Conservation (phyloP, 2,888 invertebrate genomes). For the Pristionchus entomophagus region DNA sequence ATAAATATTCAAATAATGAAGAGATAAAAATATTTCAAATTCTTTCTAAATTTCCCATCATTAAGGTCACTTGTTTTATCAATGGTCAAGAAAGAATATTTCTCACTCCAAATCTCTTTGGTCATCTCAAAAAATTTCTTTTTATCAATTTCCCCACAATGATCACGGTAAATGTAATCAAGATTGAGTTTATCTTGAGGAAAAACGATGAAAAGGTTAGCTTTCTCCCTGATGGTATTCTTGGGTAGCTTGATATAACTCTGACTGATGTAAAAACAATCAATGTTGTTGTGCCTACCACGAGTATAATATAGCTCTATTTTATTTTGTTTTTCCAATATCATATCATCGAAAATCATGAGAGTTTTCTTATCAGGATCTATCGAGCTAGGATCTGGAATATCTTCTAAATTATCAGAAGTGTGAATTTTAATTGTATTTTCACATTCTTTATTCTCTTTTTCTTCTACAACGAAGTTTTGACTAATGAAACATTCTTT, state of each 20-base stretch:
- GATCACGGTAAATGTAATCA: constrained; percentile 59
- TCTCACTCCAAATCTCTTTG: constrained; percentile 51
- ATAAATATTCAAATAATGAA: no score
- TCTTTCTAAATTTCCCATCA: constrained; percentile 54
- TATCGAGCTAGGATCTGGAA: constrained; percentile 59
- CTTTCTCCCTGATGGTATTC: constrained; percentile 63
- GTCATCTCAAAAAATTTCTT: constrained; percentile 53
- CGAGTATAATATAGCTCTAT: constrained; percentile 61
- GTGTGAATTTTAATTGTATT: no score
- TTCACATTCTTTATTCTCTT: constrained; percentile 45
- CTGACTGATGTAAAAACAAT: constrained; percentile 62
- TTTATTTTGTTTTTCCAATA: constrained; percentile 38
- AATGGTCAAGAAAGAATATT: constrained; percentile 58
- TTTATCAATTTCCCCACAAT: constrained; percentile 54
- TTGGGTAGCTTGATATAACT: constrained; percentile 63
- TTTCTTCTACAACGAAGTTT: constrained; percentile 46
- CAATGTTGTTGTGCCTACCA: constrained; percentile 56
- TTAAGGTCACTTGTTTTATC: constrained; percentile 53
- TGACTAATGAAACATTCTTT: constrained; percentile 47
- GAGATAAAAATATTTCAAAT: constrained; percentile 51
- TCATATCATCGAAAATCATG: constrained; percentile 48
- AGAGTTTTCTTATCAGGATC: constrained; percentile 59
- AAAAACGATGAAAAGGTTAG: constrained; percentile 50
- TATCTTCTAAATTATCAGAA: constrained; percentile 49
- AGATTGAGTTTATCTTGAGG: background rate